Evolutionary conservation across 1,140 invertebrate species (phyloP), one percentile per base, ranked within the genome.

Genomic region (Thereuonema tuberculata): DNA sequence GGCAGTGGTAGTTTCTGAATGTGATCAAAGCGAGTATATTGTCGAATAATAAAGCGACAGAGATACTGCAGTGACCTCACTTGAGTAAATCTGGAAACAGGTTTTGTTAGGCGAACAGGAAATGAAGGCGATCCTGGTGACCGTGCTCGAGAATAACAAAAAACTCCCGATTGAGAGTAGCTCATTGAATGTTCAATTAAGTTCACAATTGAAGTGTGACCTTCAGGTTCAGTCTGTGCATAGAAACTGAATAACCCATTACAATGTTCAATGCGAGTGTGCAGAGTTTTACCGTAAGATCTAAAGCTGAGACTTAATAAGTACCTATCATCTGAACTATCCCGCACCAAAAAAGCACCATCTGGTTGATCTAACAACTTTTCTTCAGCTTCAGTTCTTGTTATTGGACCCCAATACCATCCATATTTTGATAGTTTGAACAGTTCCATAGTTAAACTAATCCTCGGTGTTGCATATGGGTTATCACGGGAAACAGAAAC

Each of bases 301-400:
- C 84, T 77, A 72, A 88, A 87, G 70, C 84, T 86, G 20, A 89
- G 71, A 26, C 78, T 80, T 48, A 87, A 76, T 46, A 85, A 73
- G 67, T 84, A 82, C 65, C 79, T 77, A 64, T 84, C 80, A 60
- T 84, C 83, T 1, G 82, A 83, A 14, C 84, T 87, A 69, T 87
- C 85, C 21, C 85, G 76, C 5, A 89, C 83, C 47, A 89, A 72
- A 72, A 89, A 89, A 59, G 85, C 81, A 59, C 86, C 86, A 71
- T 87, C 85, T 26, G 84, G 81, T 69, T 85, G 81, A 60, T 81
- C 78, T n/a, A 75, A 71, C 20, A 85, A 68, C 67, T 81, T 81
- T 60, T 79, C 75, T 67, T 82, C 80, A 24, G 81, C 80, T 69
- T 82, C 80, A 48, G 76, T 73, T 25, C 80, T 71, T 12, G 79